Conservation (phyloP, 1,140 invertebrate species). For the Dinothrombium tinctorium region DNA sequence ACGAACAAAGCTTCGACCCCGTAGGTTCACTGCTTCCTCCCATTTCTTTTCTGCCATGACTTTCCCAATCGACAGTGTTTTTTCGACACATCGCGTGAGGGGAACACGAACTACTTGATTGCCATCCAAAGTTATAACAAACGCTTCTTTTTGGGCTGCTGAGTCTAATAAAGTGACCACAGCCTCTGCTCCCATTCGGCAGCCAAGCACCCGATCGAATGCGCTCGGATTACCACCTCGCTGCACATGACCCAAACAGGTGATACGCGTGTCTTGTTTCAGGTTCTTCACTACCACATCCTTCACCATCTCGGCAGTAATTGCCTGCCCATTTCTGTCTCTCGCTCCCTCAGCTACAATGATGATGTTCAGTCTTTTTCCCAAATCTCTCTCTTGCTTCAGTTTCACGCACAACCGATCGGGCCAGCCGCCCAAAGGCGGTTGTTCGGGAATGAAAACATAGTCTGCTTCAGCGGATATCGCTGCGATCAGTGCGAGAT, state of each 20-base stretch:
- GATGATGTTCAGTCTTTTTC: conserved; percentile 91
- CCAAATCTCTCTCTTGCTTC: conserved; percentile 59
- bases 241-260: conserved; percentile 80
- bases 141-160: conserved; percentile 62
- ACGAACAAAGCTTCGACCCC: conserved; percentile 72
- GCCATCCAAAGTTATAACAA: conserved; percentile 89
- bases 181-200: conserved; percentile 97
- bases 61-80: conserved; percentile 73
- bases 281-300: conserved; percentile 66
- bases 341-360: conserved; percentile 96
- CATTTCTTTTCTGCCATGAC: conserved; percentile 71
- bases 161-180: conserved; percentile 95
- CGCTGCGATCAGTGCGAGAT: conserved; percentile 81
- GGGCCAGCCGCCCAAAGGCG: conserved; percentile 69
- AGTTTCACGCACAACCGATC: conserved; percentile 77
- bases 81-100: conserved; percentile 90
- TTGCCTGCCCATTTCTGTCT: conserved; percentile 72
- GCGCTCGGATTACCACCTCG: conserved; percentile 95
- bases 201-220: conserved; percentile 91
- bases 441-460: conserved; percentile 96
- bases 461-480: conserved; percentile 71
- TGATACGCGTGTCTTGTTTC: conserved; percentile 89
- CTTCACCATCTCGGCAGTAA: conserved; percentile 70
- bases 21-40: conserved; percentile 70
- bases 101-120: conserved; percentile 91